Evolutionary conservation across 2,113 vertebrate species (phyloP), one percentile per base, ranked within the genome.

Genomic region (Fulica atra): DNA sequence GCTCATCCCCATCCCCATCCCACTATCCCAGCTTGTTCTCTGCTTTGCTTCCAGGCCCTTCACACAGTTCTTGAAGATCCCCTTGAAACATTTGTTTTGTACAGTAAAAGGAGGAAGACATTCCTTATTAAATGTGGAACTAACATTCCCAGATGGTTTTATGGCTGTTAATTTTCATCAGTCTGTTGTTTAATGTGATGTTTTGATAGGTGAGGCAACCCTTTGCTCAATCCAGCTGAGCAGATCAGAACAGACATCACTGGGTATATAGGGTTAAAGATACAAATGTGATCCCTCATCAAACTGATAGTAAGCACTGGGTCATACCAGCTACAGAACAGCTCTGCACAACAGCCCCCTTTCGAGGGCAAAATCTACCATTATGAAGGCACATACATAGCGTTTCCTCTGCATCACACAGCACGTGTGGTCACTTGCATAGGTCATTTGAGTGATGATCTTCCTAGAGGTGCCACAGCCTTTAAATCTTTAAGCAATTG

Each of bases 191-290:
- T 82, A 80, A 61, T 40, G 51, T 28, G 42, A 48, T 48, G 23
- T 89, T 86, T 35, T 80, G 59, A 54, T 8, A 50, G 11, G 17
- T 50, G 19, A 61, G 6, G 9, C 19, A 86, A 77, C 25, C 3
- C 63, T 87, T 61, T 54, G 31, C 54, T 72, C 54, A 51, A 4
- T 17, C 70, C 11, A 66, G 13, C 20, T 63, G 33, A 61, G 12
- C 5, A 76, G 28, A 70, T 35, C 7, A 71, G 14, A 9, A 19
- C 40, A 81, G 48, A 86, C 79, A 89, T 72, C n/a, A 65, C 36
- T 0, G 0, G 25, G 17, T 40, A 35, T 29, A 0, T 2, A 25
- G 15, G 2, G 4, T 50, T 81, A 48, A 48, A 69, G 40, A 80
- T 13, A 82, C 6, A 79, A 23, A 6, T 66, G 16, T 13, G 50